Evolutionary conservation across 2,888 invertebrate species (phyloP).

Genomic region (Syritta pipiens): DNA sequence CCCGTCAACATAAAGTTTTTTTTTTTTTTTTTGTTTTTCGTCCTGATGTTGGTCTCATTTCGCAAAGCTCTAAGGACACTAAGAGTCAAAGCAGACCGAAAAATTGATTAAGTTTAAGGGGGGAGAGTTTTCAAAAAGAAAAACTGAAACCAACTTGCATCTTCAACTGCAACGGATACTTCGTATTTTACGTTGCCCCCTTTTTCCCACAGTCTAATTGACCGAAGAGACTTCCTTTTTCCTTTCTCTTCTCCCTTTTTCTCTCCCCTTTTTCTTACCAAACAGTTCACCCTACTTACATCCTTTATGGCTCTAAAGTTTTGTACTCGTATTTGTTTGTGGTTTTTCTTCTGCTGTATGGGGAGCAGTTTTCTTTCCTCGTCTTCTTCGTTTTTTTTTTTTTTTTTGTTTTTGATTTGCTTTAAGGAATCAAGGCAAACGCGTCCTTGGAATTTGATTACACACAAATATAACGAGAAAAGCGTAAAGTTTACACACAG

Average conservation of each 20-base stretch:
- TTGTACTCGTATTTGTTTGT: slow-evolving; percentile 53
- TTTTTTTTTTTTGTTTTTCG: slow-evolving; percentile 15
- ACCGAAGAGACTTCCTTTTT: slow-evolving; percentile 62
- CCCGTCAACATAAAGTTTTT: slow-evolving; percentile 11
- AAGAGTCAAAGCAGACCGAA: slow-evolving; percentile 30
- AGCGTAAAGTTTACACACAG: slow-evolving; percentile 59
- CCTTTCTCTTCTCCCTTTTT: slow-evolving; percentile 3
- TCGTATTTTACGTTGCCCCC: slow-evolving; percentile 24
- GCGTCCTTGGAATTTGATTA: slow-evolving; percentile 67
- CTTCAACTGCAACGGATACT: slow-evolving; percentile 19
- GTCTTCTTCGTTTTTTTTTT: slow-evolving; percentile 1
- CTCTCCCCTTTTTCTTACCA: background rate
- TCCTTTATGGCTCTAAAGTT: slow-evolving; percentile 26
- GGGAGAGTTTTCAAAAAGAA: no score
- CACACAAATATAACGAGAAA: slow-evolving; percentile 49
- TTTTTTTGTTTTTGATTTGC: slow-evolving; percentile 9
- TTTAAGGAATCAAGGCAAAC: slow-evolving; percentile 47
- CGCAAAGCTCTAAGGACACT: slow-evolving; percentile 22
- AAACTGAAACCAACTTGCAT: slow-evolving; percentile 55
- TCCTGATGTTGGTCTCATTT: background rate
- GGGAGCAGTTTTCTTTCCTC: no score
- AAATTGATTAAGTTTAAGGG: slow-evolving; percentile 65
- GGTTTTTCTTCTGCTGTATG: slow-evolving; percentile 12
- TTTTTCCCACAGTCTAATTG: slow-evolving; percentile 60
- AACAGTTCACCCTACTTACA: background rate